Conservation (phyloP, 1,140 invertebrate genomes). For the Trichonephila clavipes region DNA sequence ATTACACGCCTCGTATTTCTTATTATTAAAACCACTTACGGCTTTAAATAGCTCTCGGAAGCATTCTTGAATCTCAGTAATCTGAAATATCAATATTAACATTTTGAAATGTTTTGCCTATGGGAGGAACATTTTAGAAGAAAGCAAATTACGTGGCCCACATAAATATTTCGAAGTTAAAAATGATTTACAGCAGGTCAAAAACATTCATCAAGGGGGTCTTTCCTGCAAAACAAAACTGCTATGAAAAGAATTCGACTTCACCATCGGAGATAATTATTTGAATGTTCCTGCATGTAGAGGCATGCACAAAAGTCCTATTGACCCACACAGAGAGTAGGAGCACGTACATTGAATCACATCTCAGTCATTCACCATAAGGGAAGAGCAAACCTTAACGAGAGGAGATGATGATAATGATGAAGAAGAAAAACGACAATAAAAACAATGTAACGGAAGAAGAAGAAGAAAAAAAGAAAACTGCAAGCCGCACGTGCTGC, state of each 20-base stretch:
- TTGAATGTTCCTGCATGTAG: not conserved
- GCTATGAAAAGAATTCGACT: not conserved
- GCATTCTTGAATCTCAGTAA: too few species aligned
- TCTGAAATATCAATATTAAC: too few species aligned
- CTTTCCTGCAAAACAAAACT: not conserved
- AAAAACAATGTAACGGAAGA: slow-evolving; percentile 46
- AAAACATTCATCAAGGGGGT: not conserved
- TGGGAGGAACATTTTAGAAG: not conserved
- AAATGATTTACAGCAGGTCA: not conserved
- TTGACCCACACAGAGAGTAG: slow-evolving; percentile 22
- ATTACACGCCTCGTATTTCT: too few species aligned
- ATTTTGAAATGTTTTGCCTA: too few species aligned
- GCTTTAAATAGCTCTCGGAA: too few species aligned
- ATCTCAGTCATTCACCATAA: slow-evolving; percentile 34
- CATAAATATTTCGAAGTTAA: not conserved
- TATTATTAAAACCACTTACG: too few species aligned
- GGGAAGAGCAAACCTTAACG: slow-evolving; percentile 20
- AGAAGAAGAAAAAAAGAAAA: slow-evolving; percentile 9
- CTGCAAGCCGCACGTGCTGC: slow-evolving; percentile 31
- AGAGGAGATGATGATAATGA: slow-evolving; percentile 37
- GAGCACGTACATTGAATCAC: slow-evolving; percentile 29
- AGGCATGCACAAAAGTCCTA: not conserved
- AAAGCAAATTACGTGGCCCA: not conserved
- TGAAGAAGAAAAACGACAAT: slow-evolving; percentile 38
- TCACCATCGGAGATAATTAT: not conserved